Base-by-base conservation (phyloP, 2,888 invertebrate species). In the Lacanobia wlatinum region DNA sequence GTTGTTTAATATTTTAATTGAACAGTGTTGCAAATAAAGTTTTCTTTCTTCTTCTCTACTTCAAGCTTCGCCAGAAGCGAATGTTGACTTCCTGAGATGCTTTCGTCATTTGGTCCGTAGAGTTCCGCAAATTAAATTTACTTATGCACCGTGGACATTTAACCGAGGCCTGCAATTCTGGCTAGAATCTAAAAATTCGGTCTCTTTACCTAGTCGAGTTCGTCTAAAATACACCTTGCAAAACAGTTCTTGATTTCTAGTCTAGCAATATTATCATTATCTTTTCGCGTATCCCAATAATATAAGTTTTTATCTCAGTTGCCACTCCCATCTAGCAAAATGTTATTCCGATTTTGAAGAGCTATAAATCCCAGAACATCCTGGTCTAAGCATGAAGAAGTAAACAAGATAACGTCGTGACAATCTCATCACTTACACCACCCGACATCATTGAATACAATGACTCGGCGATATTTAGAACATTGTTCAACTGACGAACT, bases 391-490 rank as follows among this genome's bases (percentile, higher is more conserved):
- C 1, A 34, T 9, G 21, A 14, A 4, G 2, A 40, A 48, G 52
- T 21, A 7, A 34, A n/a, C 18, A 50, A 62, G 23, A 55, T n/a
- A 52, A n/a, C 21, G 4, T 48, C 23, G 55, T 48, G 3, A 10
- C 58, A 60, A 73, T 67, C 70, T 80, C 65, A 18, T 85, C 16
- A 76, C 85, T 88, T 88, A 74, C 43, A 74, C 90, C 90, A 85
- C 68, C 64, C 65, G 76, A 69, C 80, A 79, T 88, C 83, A 88
- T 87, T 84, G 82, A 84, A 78, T 77, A 52, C 66, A 78, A 69
- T 92, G 92, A 92, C 83, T 91, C 86, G 70, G 87, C 92, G 64
- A 73, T 85, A 75, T 84, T 86, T 78, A 59, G 43, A 46, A 76
- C 71, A 89, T 89, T 89, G 90, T 89, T 87, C 82, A 79, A 68